phyloP scores from a whole-genome alignment of 2,888 invertebrate genomes.

The Pimpla rufipes region DNA sequence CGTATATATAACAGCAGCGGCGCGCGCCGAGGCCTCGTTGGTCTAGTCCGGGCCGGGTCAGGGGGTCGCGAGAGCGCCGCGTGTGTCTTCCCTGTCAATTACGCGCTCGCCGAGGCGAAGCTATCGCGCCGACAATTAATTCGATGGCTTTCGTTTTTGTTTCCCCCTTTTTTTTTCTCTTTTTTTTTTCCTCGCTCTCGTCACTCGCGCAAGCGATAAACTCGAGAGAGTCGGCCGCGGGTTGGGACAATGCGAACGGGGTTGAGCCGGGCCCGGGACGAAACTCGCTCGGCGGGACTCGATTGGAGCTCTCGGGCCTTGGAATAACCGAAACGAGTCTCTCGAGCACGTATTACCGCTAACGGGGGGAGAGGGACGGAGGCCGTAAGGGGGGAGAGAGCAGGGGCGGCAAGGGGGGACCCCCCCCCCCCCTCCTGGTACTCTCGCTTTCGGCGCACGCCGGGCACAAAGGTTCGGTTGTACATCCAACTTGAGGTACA shows the following conservation, averaged over 20 bases:
- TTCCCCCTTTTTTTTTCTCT: background rate
- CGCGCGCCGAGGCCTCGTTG: background rate
- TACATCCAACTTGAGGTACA: conserved; percentile 5
- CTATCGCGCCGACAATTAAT: conserved; percentile 36
- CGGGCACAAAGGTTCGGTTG: conserved; percentile 63
- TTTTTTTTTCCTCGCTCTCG: conserved; percentile 23
- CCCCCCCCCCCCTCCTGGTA: conserved; percentile 15
- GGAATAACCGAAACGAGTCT: conserved; percentile 65
- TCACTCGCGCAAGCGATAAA: conserved; percentile 32
- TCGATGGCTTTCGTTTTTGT: background rate
- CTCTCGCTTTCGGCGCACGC: conserved; percentile 70
- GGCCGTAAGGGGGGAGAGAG: conserved; percentile 36
- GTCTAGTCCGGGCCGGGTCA: background rate
- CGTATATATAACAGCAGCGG: no score
- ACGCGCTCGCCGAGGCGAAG: conserved; percentile 21
- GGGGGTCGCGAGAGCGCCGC: conserved; percentile 5
- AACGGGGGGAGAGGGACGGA: conserved; percentile 6
- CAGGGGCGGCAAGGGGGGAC: conserved; percentile 16
- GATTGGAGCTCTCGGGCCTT: conserved; percentile 72
- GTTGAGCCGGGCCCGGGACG: conserved; percentile 65
- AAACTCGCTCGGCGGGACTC: conserved; percentile 7
- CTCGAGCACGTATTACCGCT: conserved; percentile 61
- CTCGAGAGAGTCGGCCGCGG: background rate
- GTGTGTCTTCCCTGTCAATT: conserved; percentile 17
- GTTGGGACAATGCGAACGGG: conserved; percentile 34